Conservation (phyloP, 2,888 invertebrate genomes). For the Drosophila percnosoma region DNA sequence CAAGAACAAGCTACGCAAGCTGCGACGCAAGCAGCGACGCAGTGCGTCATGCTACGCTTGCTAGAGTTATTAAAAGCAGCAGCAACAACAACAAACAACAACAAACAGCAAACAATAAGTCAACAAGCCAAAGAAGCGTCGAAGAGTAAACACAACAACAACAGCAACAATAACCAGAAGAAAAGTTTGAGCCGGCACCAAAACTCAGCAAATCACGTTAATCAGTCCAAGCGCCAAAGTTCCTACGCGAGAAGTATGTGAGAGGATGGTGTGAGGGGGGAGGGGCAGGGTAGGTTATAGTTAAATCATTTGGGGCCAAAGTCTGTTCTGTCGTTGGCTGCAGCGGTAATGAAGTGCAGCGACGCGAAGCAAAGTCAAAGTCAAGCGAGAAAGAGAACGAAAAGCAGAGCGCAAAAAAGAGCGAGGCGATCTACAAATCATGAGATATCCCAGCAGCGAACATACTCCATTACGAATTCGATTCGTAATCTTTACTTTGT, state of each 20-base stretch:
- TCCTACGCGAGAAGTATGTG: conserved; percentile 5
- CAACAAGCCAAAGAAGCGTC: conserved; percentile 66
- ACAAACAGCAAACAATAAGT: conserved; percentile 54
- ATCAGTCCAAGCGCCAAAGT: conserved; percentile 58
- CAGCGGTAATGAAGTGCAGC: conserved; percentile 59
- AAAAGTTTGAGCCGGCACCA: conserved; percentile 50
- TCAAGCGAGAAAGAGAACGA: conserved; percentile 1
- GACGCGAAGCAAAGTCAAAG: conserved; percentile 33
- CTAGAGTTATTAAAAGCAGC: conserved; percentile 63
- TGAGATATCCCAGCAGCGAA: background rate
- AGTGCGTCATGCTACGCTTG: conserved; percentile 64
- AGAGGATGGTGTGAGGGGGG: background rate
- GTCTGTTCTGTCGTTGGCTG: conserved; percentile 29
- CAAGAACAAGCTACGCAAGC: conserved; percentile 46
- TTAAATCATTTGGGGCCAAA: conserved; percentile 53
- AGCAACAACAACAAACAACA: conserved; percentile 37
- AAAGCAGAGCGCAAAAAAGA: background rate
- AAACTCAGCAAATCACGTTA: conserved; percentile 71
- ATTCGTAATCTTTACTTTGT: background rate
- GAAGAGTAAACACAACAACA: conserved; percentile 57
- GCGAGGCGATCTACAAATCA: conserved; percentile 2
- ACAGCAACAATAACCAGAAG: background rate
- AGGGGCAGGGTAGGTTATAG: conserved; percentile 35
- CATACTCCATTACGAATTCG: background rate
- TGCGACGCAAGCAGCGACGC: conserved; percentile 32